A percentile compares a stretch with the other conserved stretches of the same genome.
These are phyloP conservation scores for Denticeps clupeoides DNA, from an alignment of 2,797 vertebrate genomes.

Conservation along the genomic window DNA sequence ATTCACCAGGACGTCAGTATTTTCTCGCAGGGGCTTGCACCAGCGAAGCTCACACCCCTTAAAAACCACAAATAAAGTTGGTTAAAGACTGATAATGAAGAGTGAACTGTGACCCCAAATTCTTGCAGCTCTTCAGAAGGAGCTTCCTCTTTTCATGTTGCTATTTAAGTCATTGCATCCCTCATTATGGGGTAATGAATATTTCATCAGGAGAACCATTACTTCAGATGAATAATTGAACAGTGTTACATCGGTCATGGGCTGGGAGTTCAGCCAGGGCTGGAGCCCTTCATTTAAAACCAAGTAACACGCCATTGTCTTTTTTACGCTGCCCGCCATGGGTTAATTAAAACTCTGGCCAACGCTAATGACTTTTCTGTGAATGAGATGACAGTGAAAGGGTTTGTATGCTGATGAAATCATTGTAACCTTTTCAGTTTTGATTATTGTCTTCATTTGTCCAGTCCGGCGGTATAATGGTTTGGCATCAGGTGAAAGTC, in stretches of 20 bases:
- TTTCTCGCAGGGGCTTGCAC: too few relatives aligned
- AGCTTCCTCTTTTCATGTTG: constrained; percentile 36
- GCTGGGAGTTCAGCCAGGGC: constrained; percentile 43
- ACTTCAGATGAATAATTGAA: constrained; percentile 64
- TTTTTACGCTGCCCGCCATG: constrained; percentile 28
- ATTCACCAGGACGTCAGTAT: too few relatives aligned
- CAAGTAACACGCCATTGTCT: constrained; percentile 42
- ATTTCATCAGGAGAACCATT: constrained; percentile 58
- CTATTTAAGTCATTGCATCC: constrained; percentile 63
- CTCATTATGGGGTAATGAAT: constrained; percentile 58
- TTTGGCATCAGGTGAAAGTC: constrained; percentile 1
- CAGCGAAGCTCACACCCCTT: too few relatives aligned
- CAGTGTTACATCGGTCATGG: constrained; percentile 52
- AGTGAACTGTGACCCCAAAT: too few relatives aligned
- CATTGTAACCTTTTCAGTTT: constrained; percentile 5
- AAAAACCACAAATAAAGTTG: too few relatives aligned
- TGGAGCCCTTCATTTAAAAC: constrained; percentile 47
- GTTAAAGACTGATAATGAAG: too few relatives aligned
- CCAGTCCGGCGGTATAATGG: not conserved
- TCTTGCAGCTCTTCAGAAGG: constrained; percentile 10
- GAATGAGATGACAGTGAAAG: not conserved
- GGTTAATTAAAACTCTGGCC: constrained; percentile 1
- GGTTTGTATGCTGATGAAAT: constrained; percentile 1
- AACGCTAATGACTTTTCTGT: constrained; percentile 2
- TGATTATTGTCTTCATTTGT: constrained; percentile 6